A percentile compares a stretch with the other conserved stretches of the same genome.
Conservation (phyloP, 2,888 invertebrate genomes). For the Yponomeuta malinellus region DNA sequence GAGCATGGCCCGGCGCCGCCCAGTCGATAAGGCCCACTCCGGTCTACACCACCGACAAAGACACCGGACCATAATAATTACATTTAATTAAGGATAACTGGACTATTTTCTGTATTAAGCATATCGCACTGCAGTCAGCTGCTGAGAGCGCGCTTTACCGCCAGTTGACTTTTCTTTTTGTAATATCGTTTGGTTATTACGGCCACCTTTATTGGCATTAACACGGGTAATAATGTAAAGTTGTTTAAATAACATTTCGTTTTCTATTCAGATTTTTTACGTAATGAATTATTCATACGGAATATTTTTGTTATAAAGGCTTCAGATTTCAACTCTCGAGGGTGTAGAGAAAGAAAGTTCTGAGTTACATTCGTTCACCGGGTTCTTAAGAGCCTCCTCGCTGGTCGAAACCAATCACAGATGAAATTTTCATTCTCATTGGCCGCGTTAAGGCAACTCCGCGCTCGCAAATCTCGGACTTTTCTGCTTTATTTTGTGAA, state of each 20-base stretch:
- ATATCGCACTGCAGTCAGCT: slow-evolving; percentile 40
- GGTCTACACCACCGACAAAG: slow-evolving; percentile 63
- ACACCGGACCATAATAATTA: slow-evolving; percentile 75
- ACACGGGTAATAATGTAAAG: not conserved
- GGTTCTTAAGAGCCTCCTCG: not conserved
- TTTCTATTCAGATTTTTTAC: not conserved
- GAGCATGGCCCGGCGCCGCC: slow-evolving; percentile 69
- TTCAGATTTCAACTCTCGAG: not conserved
- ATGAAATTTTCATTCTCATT: slow-evolving; percentile 1
- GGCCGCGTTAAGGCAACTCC: not conserved
- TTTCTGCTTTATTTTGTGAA: not conserved
- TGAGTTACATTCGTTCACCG: not conserved
- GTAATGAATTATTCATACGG: not conserved
- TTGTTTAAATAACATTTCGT: not conserved
- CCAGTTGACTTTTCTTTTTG: not conserved
- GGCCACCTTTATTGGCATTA: not conserved
- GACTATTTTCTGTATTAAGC: slow-evolving; percentile 61
- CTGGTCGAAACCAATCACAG: not conserved
- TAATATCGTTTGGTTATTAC: not conserved
- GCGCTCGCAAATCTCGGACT: not conserved
- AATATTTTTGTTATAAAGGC: not conserved
- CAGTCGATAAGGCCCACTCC: slow-evolving; percentile 75
- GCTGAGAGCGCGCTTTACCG: slow-evolving; percentile 2
- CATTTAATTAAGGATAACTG: slow-evolving; percentile 69
- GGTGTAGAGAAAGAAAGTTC: not conserved